These are phyloP conservation scores for Apotomis betuletana DNA, from an alignment of 2,888 invertebrate species.

Conservation along the genomic window DNA sequence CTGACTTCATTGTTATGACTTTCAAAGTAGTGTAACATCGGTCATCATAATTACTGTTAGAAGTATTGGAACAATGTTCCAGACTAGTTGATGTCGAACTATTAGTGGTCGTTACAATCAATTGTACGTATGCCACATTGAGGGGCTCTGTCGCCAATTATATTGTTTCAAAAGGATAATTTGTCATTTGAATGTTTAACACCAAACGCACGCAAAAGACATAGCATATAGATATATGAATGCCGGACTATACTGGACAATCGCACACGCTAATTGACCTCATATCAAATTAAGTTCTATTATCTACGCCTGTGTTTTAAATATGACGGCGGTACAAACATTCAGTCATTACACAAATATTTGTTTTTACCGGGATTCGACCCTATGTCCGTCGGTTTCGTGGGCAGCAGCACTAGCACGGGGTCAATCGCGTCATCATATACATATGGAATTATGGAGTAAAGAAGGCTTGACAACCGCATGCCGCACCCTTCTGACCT, in stretches of 20 bases:
- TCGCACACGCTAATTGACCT: too few relatives aligned
- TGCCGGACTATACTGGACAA: too few relatives aligned
- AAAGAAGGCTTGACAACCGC: conserved; percentile 36
- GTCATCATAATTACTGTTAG: not conserved
- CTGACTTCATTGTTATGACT: conserved; percentile 15
- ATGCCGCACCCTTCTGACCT: conserved; percentile 40
- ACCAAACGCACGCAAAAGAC: conserved; percentile 33
- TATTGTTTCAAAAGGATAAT: not conserved
- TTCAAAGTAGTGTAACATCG: conserved; percentile 17
- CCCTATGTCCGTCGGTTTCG: too few relatives aligned
- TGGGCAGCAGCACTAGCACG: too few relatives aligned
- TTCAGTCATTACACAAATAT: too few relatives aligned
- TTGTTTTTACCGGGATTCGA: too few relatives aligned
- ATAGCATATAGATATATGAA: not conserved
- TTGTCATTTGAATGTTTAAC: conserved; percentile 5
- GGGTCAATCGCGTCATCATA: too few relatives aligned
- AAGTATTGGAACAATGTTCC: conserved; percentile 25
- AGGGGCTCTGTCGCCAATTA: not conserved
- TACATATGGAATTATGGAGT: not conserved
- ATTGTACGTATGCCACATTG: conserved; percentile 16
- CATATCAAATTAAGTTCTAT: too few relatives aligned
- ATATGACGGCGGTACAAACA: too few relatives aligned
- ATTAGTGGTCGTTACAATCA: conserved; percentile 16
- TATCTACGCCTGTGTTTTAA: too few relatives aligned
- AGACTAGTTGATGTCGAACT: conserved; percentile 14